phyloP scores from a whole-genome alignment of 2,113 vertebrate genomes.

The Strix aluco region DNA sequence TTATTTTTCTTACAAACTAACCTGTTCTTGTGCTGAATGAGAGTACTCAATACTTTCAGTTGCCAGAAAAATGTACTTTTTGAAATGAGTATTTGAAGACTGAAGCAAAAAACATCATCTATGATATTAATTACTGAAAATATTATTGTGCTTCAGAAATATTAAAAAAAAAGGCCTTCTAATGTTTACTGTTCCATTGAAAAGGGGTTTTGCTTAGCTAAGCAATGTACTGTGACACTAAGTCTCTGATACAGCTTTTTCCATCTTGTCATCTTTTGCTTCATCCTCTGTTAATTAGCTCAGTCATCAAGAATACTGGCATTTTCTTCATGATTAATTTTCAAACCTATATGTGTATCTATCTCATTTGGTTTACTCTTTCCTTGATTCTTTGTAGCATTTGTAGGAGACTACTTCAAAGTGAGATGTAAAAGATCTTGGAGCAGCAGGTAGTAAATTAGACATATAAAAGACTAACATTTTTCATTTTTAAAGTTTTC shows the following conservation, averaged over 20 bases:
- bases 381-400: not conserved
- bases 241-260: not conserved
- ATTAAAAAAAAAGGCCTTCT: not conserved
- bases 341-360: not conserved
- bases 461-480: not conserved
- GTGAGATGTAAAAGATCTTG: not conserved
- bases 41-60: not conserved
- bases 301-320: not conserved
- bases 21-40: not conserved
- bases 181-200: not conserved
- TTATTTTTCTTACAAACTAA: not conserved
- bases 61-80: not conserved
- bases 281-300: slow-evolving; percentile 27
- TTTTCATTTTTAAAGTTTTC: not conserved
- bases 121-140: not conserved
- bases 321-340: slow-evolving; percentile 47
- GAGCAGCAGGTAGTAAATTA: not conserved
- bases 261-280: slow-evolving; percentile 14
- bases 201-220: not conserved
- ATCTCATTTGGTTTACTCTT: slow-evolving; percentile 27
- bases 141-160: not conserved
- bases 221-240: not conserved
- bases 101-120: not conserved
- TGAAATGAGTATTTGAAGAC: not conserved
- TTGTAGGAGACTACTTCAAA: not conserved